These are phyloP conservation scores for Antheraea mylitta DNA, from an alignment of 1,140 invertebrate genomes.

Conservation along the genomic window DNA sequence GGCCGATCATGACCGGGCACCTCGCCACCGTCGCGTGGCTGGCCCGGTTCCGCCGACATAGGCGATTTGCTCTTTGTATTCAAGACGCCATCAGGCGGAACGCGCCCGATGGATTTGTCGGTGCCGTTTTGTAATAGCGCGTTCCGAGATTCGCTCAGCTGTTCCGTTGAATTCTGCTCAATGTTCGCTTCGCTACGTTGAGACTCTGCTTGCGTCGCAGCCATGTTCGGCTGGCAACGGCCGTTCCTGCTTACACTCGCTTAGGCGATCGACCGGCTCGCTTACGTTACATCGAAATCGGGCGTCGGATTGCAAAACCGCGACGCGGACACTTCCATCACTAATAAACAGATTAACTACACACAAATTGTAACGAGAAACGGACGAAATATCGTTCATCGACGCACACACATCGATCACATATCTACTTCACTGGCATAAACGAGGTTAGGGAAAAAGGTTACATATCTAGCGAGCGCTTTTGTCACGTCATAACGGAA, in stretches of 20 bases:
- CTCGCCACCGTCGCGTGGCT: constrained; percentile 66
- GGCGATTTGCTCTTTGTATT: constrained; percentile 77
- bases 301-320: constrained; percentile 78
- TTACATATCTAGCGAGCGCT: constrained; percentile 79
- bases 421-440: constrained; percentile 84
- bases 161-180: constrained; percentile 81
- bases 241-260: constrained; percentile 78
- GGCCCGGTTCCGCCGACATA: constrained; percentile 68
- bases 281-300: constrained; percentile 79
- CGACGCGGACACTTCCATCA: constrained; percentile 78
- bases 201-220: constrained; percentile 83
- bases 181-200: constrained; percentile 81
- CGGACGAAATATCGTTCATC: constrained; percentile 81
- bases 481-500: constrained; percentile 73
- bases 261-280: constrained; percentile 77
- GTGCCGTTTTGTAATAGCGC: constrained; percentile 81
- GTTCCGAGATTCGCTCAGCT: constrained; percentile 81
- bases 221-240: constrained; percentile 81
- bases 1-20: constrained; percentile 65
- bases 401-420: constrained; percentile 83
- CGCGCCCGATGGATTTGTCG: constrained; percentile 73
- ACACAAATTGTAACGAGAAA: constrained; percentile 75
- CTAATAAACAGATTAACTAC: constrained; percentile 78
- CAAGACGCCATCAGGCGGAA: constrained; percentile 75
- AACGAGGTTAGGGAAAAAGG: constrained; percentile 84